A percentile compares a stretch with the other conserved stretches of the same genome.
These are phyloP conservation scores for Scaptomyza polygonia DNA, from an alignment of 2,888 invertebrate genomes.

Conservation along the genomic window DNA sequence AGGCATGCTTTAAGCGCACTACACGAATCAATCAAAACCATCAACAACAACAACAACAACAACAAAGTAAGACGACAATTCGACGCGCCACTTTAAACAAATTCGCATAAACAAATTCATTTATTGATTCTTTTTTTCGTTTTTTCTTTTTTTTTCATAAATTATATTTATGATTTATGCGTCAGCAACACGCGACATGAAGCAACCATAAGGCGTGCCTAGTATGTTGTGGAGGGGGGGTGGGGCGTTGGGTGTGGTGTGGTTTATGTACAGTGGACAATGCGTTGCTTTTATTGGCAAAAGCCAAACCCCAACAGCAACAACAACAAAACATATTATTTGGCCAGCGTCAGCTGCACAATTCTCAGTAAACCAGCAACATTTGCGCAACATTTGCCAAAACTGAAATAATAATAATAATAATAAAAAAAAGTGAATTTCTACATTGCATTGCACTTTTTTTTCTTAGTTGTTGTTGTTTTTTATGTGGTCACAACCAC, in stretches of 20 bases:
- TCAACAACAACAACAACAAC: constrained; percentile 21
- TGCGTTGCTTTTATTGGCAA: constrained; percentile 50
- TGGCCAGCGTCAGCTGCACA: constrained; percentile 55
- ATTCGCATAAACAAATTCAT: constrained; percentile 78
- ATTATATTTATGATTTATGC: constrained; percentile 65
- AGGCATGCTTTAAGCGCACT: constrained; percentile 46
- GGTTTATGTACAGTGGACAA: constrained; percentile 30
- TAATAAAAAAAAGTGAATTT: constrained; percentile 48
- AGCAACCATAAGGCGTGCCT: constrained; percentile 4
- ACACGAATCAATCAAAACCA: constrained; percentile 69
- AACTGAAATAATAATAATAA: constrained; percentile 31
- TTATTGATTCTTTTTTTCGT: constrained; percentile 58
- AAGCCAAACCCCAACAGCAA: constrained; percentile 32
- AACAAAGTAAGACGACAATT: constrained; percentile 48
- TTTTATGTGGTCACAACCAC: constrained; percentile 28
- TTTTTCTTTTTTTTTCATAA: neutral
- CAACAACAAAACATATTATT: constrained; percentile 14
- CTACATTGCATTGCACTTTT: constrained; percentile 67
- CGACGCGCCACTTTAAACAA: constrained; percentile 75
- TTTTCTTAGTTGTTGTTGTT: constrained; percentile 4
- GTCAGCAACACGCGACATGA: constrained; percentile 73
- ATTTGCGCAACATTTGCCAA: constrained; percentile 69
- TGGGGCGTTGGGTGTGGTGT: neutral
- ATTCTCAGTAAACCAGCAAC: constrained; percentile 57
- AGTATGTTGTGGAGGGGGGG: neutral